phyloP scores from a whole-genome alignment of 2,888 invertebrate genomes.

The Oasisia sp. region DNA sequence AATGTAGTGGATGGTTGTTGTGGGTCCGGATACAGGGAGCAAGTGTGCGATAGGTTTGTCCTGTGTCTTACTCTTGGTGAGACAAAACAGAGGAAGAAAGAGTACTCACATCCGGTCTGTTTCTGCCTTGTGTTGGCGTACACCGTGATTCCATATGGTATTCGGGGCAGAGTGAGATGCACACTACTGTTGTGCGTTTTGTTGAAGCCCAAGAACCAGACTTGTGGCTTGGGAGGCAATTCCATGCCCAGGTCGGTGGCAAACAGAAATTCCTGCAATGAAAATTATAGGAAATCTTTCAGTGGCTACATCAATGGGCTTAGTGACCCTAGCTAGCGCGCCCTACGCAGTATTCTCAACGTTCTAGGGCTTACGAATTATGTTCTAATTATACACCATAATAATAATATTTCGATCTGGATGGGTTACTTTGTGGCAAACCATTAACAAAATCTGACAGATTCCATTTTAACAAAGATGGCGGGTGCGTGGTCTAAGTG shows the following conservation, averaged over 20 bases:
- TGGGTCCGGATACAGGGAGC: too few relatives aligned
- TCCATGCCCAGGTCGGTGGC: not conserved
- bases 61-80: not conserved
- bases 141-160: constrained; percentile 38
- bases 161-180: constrained; percentile 25
- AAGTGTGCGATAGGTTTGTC: too few relatives aligned
- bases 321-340: too few relatives aligned
- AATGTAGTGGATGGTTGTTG: too few relatives aligned
- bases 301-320: not conserved
- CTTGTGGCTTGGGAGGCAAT: not conserved
- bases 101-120: not conserved
- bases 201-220: not conserved
- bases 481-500: not conserved
- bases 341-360: too few relatives aligned
- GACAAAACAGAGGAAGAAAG: not conserved
- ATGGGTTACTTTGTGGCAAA: not conserved
- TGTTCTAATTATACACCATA: not conserved
- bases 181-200: not conserved
- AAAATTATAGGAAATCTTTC: not conserved
- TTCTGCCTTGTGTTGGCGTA: constrained; percentile 35
- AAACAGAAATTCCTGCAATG: constrained; percentile 17
- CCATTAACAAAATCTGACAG: not conserved
- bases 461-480: not conserved
- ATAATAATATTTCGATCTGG: too few relatives aligned
- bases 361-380: too few relatives aligned